Evolutionary conservation across 2,113 vertebrate species (phyloP).

Genomic region (Tichodroma muraria): DNA sequence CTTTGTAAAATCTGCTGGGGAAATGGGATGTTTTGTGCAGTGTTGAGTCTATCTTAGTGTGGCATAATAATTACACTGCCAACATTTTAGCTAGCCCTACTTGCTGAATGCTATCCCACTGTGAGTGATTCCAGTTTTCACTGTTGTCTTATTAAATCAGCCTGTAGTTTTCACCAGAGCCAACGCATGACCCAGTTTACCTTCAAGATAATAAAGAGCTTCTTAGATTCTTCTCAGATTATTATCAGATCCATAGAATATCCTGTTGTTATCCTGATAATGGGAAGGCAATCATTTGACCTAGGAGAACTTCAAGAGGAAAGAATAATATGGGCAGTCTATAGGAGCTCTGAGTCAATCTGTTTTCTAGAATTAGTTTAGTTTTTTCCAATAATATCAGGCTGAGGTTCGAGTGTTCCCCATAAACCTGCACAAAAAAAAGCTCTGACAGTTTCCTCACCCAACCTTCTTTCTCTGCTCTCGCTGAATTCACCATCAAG

Average conservation of each 20-base stretch:
- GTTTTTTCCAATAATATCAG: background rate
- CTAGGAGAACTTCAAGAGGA: background rate
- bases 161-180: background rate
- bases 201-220: background rate
- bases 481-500: background rate
- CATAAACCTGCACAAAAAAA: background rate
- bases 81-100: background rate
- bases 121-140: slow-evolving; percentile 27
- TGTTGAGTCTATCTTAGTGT: background rate
- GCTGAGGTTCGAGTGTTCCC: background rate
- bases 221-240: background rate
- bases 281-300: background rate
- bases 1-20: background rate
- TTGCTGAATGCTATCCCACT: background rate
- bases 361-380: slow-evolving; percentile 1
- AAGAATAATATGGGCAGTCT: background rate
- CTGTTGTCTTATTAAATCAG: slow-evolving; percentile 19
- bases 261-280: background rate
- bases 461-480: background rate
- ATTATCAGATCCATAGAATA: background rate
- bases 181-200: background rate
- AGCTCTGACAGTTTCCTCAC: background rate
- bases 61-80: background rate
- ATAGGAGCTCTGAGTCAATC: background rate
- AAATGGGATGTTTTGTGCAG: background rate